phyloP scores from a whole-genome alignment of 2,888 invertebrate species.

The Iphiclides podalirius region DNA sequence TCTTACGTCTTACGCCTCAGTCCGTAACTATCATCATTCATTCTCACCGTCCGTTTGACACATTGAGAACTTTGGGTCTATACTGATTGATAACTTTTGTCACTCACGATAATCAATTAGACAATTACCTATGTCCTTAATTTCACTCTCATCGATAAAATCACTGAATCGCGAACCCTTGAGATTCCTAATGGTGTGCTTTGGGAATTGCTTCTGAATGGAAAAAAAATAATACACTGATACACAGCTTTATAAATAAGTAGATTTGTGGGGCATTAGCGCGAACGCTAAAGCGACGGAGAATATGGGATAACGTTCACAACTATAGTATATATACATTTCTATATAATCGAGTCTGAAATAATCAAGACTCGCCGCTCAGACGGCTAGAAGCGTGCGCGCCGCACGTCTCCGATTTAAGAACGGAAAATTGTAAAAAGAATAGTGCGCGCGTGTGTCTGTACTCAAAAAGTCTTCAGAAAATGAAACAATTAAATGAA shows the following conservation, averaged over 20 bases:
- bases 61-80: too few relatives aligned
- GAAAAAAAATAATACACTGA: conserved; percentile 36
- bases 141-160: too few relatives aligned
- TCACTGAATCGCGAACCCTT: too few relatives aligned
- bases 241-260: conserved; percentile 61
- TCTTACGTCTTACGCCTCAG: too few relatives aligned
- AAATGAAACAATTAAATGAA: background rate
- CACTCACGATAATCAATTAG: too few relatives aligned
- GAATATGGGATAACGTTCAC: conserved; percentile 47
- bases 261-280: conserved; percentile 60
- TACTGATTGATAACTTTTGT: too few relatives aligned
- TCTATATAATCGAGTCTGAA: conserved; percentile 37
- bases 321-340: conserved; percentile 30
- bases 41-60: too few relatives aligned
- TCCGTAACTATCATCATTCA: too few relatives aligned
- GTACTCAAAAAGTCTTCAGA: background rate
- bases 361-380: conserved; percentile 46
- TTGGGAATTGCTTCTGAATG: conserved; percentile 52
- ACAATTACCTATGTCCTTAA: too few relatives aligned
- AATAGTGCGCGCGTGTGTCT: background rate
- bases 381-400: conserved; percentile 27
- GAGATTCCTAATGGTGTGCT: conserved; percentile 36
- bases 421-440: background rate
- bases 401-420: conserved; percentile 14
- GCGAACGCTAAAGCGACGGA: conserved; percentile 51